A percentile compares a stretch with the other conserved stretches of the same genome.
These are phyloP conservation scores for Hyperoplus immaculatus DNA, from an alignment of 2,797 vertebrate species.

Conservation along the genomic window DNA sequence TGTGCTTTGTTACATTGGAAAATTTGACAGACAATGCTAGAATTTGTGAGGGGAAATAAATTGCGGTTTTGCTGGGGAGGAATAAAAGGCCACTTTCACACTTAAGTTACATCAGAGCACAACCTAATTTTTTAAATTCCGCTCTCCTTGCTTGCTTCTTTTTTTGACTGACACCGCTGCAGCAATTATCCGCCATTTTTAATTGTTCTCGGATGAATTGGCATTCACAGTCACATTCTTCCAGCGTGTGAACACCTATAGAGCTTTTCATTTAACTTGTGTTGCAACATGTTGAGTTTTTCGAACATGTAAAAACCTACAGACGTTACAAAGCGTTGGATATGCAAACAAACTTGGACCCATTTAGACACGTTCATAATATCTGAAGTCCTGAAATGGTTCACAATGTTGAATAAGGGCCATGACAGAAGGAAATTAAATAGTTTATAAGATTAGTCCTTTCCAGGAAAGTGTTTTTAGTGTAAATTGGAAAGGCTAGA, in stretches of 20 bases:
- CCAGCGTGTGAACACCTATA: constrained; percentile 19
- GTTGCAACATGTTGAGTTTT: constrained; percentile 19
- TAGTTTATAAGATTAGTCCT: background rate
- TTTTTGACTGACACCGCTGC: constrained; percentile 36
- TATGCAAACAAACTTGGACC: background rate
- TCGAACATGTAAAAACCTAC: constrained; percentile 18
- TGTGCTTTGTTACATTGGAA: constrained; percentile 17
- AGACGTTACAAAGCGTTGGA: background rate
- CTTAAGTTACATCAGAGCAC: constrained; percentile 43
- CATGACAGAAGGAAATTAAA: constrained; percentile 8
- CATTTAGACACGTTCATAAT: background rate
- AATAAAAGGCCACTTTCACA: constrained; percentile 44
- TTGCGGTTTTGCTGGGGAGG: constrained; percentile 18
- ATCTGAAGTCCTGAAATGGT: constrained; percentile 6
- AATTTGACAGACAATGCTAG: constrained; percentile 8
- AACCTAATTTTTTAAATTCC: constrained; percentile 42
- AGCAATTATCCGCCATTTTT: constrained; percentile 23
- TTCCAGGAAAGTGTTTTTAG: background rate
- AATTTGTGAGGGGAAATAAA: constrained; percentile 4
- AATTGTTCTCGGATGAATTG: constrained; percentile 30
- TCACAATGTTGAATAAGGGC: constrained; percentile 1
- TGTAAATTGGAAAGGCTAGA: constrained; percentile 7
- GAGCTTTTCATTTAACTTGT: constrained; percentile 1
- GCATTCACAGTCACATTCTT: constrained; percentile 16
- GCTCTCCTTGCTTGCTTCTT: constrained; percentile 32